These are phyloP conservation scores for Erithacus rubecula DNA, from an alignment of 2,797 vertebrate species.

Conservation along the genomic window DNA sequence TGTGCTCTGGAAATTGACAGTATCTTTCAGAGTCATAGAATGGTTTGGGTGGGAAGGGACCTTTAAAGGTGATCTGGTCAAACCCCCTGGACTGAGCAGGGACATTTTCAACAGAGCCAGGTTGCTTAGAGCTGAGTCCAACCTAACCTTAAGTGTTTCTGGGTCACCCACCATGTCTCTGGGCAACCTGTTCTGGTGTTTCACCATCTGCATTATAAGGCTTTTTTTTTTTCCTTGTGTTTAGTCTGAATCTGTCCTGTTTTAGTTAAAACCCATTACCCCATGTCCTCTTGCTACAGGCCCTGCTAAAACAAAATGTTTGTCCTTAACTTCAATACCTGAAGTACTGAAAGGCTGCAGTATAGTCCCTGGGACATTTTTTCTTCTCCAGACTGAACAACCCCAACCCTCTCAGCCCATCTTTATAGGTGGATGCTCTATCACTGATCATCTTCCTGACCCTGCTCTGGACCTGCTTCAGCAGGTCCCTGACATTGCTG, in stretches of 20 bases:
- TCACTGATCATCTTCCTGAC: not conserved
- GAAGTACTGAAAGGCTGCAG: not conserved
- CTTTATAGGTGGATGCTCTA: not conserved
- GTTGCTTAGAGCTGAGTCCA: not conserved
- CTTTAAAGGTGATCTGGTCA: not conserved
- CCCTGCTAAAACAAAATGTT: not conserved
- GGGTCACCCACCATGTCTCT: not conserved
- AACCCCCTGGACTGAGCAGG: not conserved
- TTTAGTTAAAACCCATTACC: not conserved
- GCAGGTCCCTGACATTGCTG: not conserved
- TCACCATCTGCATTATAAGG: accelerated
- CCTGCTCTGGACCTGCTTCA: not conserved
- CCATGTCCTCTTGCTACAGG: not conserved
- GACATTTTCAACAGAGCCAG: not conserved
- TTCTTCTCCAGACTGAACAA: not conserved
- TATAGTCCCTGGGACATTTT: not conserved
- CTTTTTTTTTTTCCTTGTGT: not conserved
- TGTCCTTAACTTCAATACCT: not conserved
- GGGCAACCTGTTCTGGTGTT: not conserved
- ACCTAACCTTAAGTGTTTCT: not conserved
- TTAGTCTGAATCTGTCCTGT: not conserved
- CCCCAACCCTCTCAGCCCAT: not conserved
- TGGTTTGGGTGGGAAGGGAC: not conserved
- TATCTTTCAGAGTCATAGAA: not conserved
- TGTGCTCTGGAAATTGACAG: not conserved